phyloP scores from a whole-genome alignment of 2,888 invertebrate genomes.

The Dasypolia templi region DNA sequence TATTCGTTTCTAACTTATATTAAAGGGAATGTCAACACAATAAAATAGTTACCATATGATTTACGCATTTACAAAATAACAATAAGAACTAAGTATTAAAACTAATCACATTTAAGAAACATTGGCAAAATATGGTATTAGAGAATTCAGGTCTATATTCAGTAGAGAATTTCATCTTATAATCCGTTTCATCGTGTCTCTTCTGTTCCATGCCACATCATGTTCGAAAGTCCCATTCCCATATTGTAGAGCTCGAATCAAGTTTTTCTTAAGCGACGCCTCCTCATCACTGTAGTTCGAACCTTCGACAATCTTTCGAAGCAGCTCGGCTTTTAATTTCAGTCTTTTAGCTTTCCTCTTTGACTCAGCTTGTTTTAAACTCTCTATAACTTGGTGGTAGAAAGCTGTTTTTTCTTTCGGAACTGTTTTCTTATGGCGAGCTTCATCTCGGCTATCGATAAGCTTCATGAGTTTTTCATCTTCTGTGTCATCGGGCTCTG shows the following conservation, averaged over 20 bases:
- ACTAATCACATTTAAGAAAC: neutral
- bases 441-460: neutral
- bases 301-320: slow-evolving; percentile 27
- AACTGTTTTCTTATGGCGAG: too few relatives aligned
- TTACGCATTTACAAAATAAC: neutral
- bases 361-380: slow-evolving; percentile 5
- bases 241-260: slow-evolving; percentile 22
- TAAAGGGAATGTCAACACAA: neutral
- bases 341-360: neutral
- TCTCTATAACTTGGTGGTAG: neutral
- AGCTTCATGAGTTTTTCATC: too few relatives aligned
- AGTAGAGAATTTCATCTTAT: neutral
- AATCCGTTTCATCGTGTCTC: neutral
- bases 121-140: neutral
- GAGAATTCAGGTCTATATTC: neutral
- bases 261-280: slow-evolving; percentile 16
- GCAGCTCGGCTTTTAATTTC: neutral
- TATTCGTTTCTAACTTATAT: neutral
- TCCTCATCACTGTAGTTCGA: slow-evolving; percentile 54
- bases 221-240: neutral
- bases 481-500: neutral
- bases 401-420: neutral
- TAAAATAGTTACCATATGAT: neutral
- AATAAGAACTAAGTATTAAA: neutral
- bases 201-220: too few relatives aligned